Evolutionary conservation across 2,888 invertebrate species (phyloP), one percentile per base, ranked within the genome.

Genomic region (Neoscelio sp.): DNA sequence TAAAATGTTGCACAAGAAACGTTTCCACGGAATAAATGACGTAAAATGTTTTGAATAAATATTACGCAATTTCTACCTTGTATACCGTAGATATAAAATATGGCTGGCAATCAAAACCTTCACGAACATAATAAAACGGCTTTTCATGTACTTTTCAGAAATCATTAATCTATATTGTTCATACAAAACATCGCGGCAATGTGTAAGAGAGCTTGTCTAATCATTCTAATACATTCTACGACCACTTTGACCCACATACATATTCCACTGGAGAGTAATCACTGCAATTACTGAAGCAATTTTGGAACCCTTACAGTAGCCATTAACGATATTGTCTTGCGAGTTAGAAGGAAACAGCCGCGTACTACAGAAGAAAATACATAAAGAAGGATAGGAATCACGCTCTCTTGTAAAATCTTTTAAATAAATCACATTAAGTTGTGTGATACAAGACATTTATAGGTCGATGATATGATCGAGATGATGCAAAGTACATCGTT

Each of bases 251-350:
- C 68, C 68, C 64, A 78, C 78, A 78, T 74, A 68, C 78, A 78
- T 78, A 74, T 62, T 78, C 56, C 74, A 64, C 68, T 20, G 15
- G 50, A 62, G 54, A 73, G 38, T 78, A 78, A 78, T 78, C 73
- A 73, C 68, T 33, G 73, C 78, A 68, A 78, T 78, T 68, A 73
- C 67, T 64, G 44, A 74, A 64, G 70, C 74, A 64, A 74, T 78
- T 74, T 54, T 46, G 62, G 56, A 73, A 73, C 56, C 67, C 54
- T 73, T 73, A 73, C 40, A 52, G 62, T 68, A 67, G 56, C 67
- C 78, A 73, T 78, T 78, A 73, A 73, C 67, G 71, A 68, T 73
- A 78, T 76, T 68, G 76, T 68, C 76, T 68, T 76, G 56, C 62
- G 18, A 62, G 68, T 75, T 60, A 60, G 28, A 62, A 68, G 60